Evolutionary conservation across 2,888 invertebrate genomes (phyloP), one percentile per base, ranked within the genome.

Genomic region (Rhagium mordax): DNA sequence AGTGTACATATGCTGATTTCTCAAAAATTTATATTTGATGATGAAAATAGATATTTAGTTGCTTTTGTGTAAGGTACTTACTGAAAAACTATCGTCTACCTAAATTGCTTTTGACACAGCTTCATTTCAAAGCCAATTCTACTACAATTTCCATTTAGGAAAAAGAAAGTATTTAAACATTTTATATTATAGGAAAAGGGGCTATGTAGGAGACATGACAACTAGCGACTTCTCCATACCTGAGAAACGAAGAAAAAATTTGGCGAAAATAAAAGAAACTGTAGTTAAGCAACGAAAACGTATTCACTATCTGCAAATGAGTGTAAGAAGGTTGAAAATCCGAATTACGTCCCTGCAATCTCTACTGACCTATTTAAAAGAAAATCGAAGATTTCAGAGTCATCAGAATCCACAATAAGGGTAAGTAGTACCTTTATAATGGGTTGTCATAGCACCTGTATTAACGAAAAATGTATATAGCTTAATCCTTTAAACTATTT

Each of bases 181-280:
- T 47, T 47, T 47, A 3, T 47, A 47, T 51, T 51, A 18, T 51
- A 74, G 70, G 48, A 74, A 68, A 60, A 61, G 67, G 16, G 4
- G 60, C n/a, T 71, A 71, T 57, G 15, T 71, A 60, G 62, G 62
- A 21, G 74, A 75, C 49, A 24, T 75, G 55, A 21, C 48, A 1
- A 75, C 65, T 57, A 60, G 61, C 48, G 74, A 75, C 61, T 75
- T 75, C 62, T 72, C 70, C 15, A 65, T 72, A 10, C 74, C 74
- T 48, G 48, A 60, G 24, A 75, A 72, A 53, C 27, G 62, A 20
- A 72, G 48, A 41, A 48, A 20, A 49, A 67, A 69, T 65, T 20
- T 75, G 13, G 24, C 16, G 0, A 48, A 29, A 10, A 15, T 71
- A 47, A 74, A 68, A 64, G 15, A 48, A 15, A 64, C 47, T 0